phyloP scores from a whole-genome alignment of 2,797 vertebrate genomes.

The Darevskia nairensis region DNA sequence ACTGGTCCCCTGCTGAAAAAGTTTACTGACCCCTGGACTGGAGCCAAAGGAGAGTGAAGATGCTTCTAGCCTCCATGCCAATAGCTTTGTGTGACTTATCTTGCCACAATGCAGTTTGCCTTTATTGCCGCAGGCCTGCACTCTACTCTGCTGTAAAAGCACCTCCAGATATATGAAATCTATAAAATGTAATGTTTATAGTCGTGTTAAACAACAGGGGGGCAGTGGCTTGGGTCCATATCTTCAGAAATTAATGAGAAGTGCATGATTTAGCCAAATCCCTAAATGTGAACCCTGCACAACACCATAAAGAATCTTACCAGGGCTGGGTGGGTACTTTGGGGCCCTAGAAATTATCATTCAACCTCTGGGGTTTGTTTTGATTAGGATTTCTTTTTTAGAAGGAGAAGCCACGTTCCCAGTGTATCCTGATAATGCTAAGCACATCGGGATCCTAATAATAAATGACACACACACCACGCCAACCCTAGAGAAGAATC shows the following conservation, averaged over 20 bases:
- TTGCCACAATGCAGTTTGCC: not conserved
- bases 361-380: not conserved
- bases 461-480: not conserved
- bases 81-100: not conserved
- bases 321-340: not conserved
- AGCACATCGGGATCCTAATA: not conserved
- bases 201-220: not conserved
- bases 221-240: not conserved
- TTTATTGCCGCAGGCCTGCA: not conserved
- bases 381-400: not conserved
- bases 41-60: not conserved
- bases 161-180: not conserved
- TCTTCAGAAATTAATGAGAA: constrained; percentile 17
- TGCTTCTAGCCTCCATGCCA: not conserved
- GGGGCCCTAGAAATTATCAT: not conserved
- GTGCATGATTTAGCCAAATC: not conserved
- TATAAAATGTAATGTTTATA: constrained; percentile 5
- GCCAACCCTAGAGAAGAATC: not conserved
- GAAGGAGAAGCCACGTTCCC: not conserved
- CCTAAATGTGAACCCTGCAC: not conserved
- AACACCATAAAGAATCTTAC: not conserved
- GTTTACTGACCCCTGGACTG: not conserved
- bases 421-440: not conserved
- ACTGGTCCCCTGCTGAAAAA: too few relatives aligned
- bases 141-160: not conserved